Evolutionary conservation across 2,113 vertebrate genomes (phyloP), one percentile per base, ranked within the genome.

Genomic region (Gavia stellata): DNA sequence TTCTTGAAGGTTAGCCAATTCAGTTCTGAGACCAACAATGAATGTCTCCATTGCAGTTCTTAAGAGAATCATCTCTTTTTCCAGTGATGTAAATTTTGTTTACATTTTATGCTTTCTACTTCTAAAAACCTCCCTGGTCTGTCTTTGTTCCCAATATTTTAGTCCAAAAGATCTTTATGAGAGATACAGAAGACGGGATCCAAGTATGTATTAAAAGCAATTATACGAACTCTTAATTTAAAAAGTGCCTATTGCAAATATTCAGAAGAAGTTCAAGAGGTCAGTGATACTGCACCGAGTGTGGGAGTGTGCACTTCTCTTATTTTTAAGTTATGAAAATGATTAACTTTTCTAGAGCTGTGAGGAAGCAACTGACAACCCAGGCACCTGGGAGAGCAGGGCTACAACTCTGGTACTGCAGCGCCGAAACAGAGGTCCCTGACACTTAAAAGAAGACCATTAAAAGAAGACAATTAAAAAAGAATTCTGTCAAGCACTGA

Each of bases 31-130:
- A 91, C 66, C 45, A 55, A 62, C 53, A 85, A 87, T 55, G 25
- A 92, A 79, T 53, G 72, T 91, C 83, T 96, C 86, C 81, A 16
- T 23, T 66, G 52, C 91, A 70, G n/a, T 88, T 91, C 91, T 96
- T 92, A 75, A 77, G 66, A 91, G 61, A 95, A 96, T 92, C 90
- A 33, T 89, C 66, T 92, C 34, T 65, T 94, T 95, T 95, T 73
- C 89, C 89, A 94, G 56, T 33, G 19, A 92, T 96, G 91, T 96
- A 94, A 89, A 95, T 95, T 96, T 94, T 91, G 78, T 96, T 96
- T 95, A 85, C 20, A 55, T 91, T 95, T 95, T 83, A 40, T 92
- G 33, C 81, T 94, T 91, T 83, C 74, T 91, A 45, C 84, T 87
- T 94, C 59, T 62, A 44, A 92, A 95, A 95, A 88, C 50, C 66